Evolutionary conservation across 2,888 invertebrate genomes (phyloP), one percentile per base, ranked within the genome.

Genomic region (Drosophila planitibia): DNA sequence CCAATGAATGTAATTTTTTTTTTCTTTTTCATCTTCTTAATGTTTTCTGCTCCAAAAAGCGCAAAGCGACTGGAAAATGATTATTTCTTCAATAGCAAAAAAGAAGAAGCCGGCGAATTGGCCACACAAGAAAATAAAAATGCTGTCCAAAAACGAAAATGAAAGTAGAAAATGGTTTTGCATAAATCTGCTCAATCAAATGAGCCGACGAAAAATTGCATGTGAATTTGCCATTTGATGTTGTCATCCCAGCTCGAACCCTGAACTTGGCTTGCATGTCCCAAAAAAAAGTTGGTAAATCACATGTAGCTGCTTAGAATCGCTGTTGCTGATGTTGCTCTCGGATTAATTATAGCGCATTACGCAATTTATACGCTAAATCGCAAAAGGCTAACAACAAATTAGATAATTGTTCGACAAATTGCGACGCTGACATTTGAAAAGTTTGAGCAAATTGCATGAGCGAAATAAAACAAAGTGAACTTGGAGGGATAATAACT

Each of bases 1-100:
- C 67, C 65, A 67, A 64, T 64, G 54, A 67, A 72, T 74, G 64
- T 66, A 59, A 53, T 58, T 59, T 61, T 70, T 68, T 16, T 57
- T 28, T 33, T 22, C 14, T 47, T 22, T 9, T 35, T 39, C 57
- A 30, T 57, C 73, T 66, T 74, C 68, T 57, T 72, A 77, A 79
- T 82, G 72, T 76, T 91, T 85, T 90, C 83, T 91, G 91, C 90
- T 90, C 90, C 89, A 91, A 90, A 90, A 88, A 91, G 77, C 91
- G 85, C 90, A 85, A 89, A 85, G 77, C 75, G 83, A 73, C 79
- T 91, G 90, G 70, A 79, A 90, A 89, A 84, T 79, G 47, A 39
- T 76, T 57, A 44, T 75, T 69, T 88, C 83, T 74, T 47, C 25
- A 47, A 61, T 35, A 22, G 58, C 63, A 33, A 66, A 41, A 62